These are phyloP conservation scores for Cheilosia variabilis DNA, from an alignment of 2,888 invertebrate genomes.

Conservation along the genomic window DNA sequence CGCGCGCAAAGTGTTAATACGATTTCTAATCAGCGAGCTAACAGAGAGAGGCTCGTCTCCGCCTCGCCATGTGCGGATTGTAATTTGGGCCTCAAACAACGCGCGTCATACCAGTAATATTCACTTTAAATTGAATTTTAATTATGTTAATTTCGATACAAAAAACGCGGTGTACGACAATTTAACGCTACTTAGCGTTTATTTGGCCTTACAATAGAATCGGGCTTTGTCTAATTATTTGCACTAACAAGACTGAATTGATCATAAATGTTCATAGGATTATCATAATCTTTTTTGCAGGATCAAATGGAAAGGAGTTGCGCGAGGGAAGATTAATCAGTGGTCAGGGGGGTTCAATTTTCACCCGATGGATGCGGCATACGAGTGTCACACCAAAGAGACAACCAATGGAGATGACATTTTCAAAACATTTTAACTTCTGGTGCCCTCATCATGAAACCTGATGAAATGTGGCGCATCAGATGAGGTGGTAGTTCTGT, in stretches of 20 bases:
- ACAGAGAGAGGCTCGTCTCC: constrained; percentile 41
- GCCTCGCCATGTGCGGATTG: background rate
- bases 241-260: constrained; percentile 37
- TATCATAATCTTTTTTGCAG: constrained; percentile 24
- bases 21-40: constrained; percentile 44
- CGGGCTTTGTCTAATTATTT: constrained; percentile 30
- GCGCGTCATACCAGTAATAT: constrained; percentile 14
- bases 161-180: constrained; percentile 31
- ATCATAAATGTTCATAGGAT: constrained; percentile 4
- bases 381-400: no score
- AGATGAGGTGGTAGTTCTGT: no score
- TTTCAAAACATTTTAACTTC: no score
- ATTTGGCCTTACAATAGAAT: constrained; percentile 41
- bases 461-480: no score
- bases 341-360: no score
- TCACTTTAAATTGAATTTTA: constrained; percentile 28
- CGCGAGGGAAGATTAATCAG: no score
- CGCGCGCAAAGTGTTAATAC: constrained; percentile 20
- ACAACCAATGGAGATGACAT: no score
- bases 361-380: no score
- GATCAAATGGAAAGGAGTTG: no score
- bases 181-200: constrained; percentile 58
- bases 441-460: no score
- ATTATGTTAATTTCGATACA: constrained; percentile 47
- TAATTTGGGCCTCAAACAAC: constrained; percentile 7